Evolutionary conservation across 2,888 invertebrate species (phyloP), one percentile per base, ranked within the genome.

Genomic region (Caenorhabditis sp.): DNA sequence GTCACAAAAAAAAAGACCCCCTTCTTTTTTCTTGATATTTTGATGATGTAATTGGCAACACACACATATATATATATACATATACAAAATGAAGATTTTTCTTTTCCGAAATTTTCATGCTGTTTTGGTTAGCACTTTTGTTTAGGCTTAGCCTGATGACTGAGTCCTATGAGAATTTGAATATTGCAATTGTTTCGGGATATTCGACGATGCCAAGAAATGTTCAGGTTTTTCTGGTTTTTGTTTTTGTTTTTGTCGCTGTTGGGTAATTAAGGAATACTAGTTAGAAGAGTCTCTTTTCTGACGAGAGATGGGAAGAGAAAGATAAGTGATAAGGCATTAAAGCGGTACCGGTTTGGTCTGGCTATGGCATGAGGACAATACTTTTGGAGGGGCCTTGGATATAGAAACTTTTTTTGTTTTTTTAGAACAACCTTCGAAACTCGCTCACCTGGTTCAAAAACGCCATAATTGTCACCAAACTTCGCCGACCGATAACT

Each of bases 361-460:
- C n/a, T n/a, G n/a, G n/a, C n/a, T n/a, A n/a, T n/a, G n/a, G n/a
- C n/a, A 23, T 53, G 21, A 12, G 21, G 53, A 53, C 23, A 8
- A 53, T 19, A n/a, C n/a, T n/a, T n/a, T n/a, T n/a, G n/a, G n/a
- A n/a, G n/a, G n/a, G n/a, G n/a, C n/a, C n/a, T n/a, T n/a, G n/a
- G n/a, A n/a, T n/a, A 53, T 8, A 53, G 10, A 53, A 53, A 53
- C 5, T 23, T 53, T 36, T 24, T 17, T 31, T 21, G 26, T 27
- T 17, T 23, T 53, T 66, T 58, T 60, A 71, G 71, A 12, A 17
- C 0, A 49, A 66, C 14, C 60, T 71, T n/a, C 71, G 66, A 63
- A 27, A 36, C n/a, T 58, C 71, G 12, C 31, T 71, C 1, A 66
- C 57, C 31, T 71, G 71, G 71, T 66, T 71, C 51, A 31, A 66